Percentiles rank a stretch among this genome's conserved stretches.
These are phyloP conservation scores for Drosophila pectinifera DNA, from an alignment of 1,140 invertebrate genomes.

Conservation along the genomic window DNA sequence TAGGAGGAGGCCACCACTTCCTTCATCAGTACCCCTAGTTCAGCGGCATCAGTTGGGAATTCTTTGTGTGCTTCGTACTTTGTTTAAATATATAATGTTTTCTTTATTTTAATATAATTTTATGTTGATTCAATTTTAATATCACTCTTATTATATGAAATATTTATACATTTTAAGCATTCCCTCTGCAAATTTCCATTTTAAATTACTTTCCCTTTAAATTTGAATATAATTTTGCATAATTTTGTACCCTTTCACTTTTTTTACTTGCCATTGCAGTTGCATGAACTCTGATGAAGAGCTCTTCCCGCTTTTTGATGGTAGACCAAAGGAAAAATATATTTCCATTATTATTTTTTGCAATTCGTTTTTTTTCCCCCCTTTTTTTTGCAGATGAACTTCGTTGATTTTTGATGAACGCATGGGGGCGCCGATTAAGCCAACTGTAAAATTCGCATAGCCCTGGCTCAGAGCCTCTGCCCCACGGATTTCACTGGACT, in stretches of 20 bases:
- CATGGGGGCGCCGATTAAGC: constrained; percentile 69
- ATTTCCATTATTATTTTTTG: constrained; percentile 35
- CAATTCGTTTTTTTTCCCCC: constrained; percentile 3
- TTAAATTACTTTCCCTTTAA: background rate
- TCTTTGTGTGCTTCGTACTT: too few relatives aligned
- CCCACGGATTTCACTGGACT: background rate
- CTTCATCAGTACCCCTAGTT: too few relatives aligned
- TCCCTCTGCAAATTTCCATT: background rate
- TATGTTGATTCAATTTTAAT: too few relatives aligned
- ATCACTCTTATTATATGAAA: background rate
- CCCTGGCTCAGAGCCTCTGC: constrained; percentile 31
- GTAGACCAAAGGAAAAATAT: constrained; percentile 20
- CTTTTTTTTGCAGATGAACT: constrained; percentile 15
- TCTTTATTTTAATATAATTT: too few relatives aligned
- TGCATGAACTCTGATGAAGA: constrained; percentile 2
- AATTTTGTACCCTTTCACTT: background rate
- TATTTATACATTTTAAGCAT: background rate
- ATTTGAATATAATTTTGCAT: background rate
- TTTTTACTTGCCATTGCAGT: background rate
- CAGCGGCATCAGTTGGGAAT: too few relatives aligned
- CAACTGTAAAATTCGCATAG: constrained; percentile 68
- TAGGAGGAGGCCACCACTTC: too few relatives aligned
- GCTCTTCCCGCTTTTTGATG: background rate
- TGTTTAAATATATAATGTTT: too few relatives aligned
- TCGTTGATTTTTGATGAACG: constrained; percentile 66